These are phyloP conservation scores for Zaprionus gabonicus DNA, from an alignment of 1,140 invertebrate genomes.

Conservation along the genomic window DNA sequence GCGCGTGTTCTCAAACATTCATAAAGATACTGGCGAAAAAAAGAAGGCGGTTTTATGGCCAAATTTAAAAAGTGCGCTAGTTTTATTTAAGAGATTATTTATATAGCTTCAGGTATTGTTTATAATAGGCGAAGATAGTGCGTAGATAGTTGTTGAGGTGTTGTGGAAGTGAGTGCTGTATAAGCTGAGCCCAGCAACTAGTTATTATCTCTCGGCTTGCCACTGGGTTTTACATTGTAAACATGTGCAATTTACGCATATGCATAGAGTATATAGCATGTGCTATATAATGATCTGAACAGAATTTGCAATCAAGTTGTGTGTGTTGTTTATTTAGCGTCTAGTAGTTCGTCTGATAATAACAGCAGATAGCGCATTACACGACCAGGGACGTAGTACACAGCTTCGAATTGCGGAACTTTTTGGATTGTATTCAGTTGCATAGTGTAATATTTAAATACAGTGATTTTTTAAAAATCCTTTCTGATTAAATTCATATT, in stretches of 20 bases:
- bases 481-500: neutral
- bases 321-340: conserved; percentile 29
- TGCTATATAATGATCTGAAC: conserved; percentile 7
- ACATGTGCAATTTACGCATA: neutral
- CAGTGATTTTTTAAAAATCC: neutral
- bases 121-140: neutral
- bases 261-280: conserved; percentile 1
- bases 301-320: conserved; percentile 35
- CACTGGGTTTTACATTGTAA: conserved; percentile 9
- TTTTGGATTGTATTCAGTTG: neutral
- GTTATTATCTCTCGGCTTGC: neutral
- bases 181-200: neutral
- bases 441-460: neutral
- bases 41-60: neutral
- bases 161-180: neutral
- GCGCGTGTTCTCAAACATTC: neutral
- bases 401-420: neutral
- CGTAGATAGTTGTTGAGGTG: neutral
- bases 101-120: neutral
- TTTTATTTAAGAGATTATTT: neutral
- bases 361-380: conserved; percentile 27
- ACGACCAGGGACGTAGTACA: neutral
- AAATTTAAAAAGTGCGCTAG: neutral
- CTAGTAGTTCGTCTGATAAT: conserved; percentile 27
- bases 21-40: conserved; percentile 24